Percentiles rank a stretch among this genome's conserved stretches.
Evolutionary conservation across 2,113 vertebrate species (phyloP).

Genomic region (Eleginops maclovinus): DNA sequence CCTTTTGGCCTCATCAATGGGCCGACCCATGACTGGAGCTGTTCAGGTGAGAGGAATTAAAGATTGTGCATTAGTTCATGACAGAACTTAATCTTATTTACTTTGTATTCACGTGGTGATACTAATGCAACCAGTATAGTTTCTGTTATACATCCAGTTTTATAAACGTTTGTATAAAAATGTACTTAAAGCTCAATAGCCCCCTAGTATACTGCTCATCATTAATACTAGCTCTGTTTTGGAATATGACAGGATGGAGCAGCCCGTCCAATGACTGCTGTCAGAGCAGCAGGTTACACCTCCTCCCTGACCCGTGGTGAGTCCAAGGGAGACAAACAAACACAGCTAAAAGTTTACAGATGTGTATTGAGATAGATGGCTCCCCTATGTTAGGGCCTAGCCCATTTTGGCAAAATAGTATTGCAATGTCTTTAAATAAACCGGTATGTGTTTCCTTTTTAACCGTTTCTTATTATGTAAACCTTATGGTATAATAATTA

Average conservation of each 20-base stretch:
- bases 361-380: neutral
- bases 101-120: neutral
- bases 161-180: no score
- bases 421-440: neutral
- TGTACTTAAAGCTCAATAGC: neutral
- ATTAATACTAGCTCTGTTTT: neutral
- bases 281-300: conserved; percentile 94
- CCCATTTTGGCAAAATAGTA: neutral
- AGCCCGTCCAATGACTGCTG: conserved; percentile 95
- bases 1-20: conserved; percentile 88
- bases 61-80: neutral
- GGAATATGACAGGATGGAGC: conserved; percentile 87
- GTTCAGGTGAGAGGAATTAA: conserved; percentile 86
- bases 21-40: conserved; percentile 91
- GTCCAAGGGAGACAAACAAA: conserved; percentile 6
- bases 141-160: neutral
- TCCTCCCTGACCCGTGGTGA: conserved; percentile 89
- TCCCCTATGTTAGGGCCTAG: no score
- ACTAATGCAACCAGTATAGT: neutral
- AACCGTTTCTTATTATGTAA: neutral
- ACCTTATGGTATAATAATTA: neutral
- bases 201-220: neutral
- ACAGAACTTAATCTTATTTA: neutral
- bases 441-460: neutral
- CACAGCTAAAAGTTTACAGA: neutral